Evolutionary conservation across 2,888 invertebrate genomes (phyloP).

Genomic region (Eristalis tenax): DNA sequence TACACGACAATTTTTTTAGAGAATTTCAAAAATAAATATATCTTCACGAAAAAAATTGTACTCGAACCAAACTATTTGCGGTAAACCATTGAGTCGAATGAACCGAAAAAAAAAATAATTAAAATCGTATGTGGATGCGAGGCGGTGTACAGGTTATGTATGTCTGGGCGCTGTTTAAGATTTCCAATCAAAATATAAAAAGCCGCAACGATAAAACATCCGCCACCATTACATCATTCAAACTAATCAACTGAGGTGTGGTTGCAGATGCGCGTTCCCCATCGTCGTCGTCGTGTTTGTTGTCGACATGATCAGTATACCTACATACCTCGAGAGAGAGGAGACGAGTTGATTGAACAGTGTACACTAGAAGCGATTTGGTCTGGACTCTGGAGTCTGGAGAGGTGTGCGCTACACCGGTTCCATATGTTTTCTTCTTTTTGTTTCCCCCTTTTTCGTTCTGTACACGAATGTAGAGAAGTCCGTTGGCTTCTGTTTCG

Average conservation of each 20-base stretch:
- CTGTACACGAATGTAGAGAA: background rate
- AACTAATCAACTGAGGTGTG: constrained; percentile 72
- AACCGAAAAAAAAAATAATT: background rate
- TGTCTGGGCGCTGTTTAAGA: background rate
- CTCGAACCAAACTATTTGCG: background rate
- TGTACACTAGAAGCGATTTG: constrained; percentile 28
- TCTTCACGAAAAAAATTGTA: background rate
- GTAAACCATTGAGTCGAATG: background rate
- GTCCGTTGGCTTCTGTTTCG: constrained; percentile 53
- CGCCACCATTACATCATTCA: constrained; percentile 71
- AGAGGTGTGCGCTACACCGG: constrained; percentile 65
- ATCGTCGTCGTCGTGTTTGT: constrained; percentile 3
- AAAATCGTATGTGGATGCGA: background rate
- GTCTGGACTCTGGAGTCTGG: constrained; percentile 31
- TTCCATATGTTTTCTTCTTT: constrained; percentile 46
- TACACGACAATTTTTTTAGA: background rate
- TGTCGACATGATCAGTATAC: constrained; percentile 53
- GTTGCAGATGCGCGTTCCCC: constrained; percentile 70
- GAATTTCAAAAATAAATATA: background rate
- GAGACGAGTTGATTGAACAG: constrained; percentile 54
- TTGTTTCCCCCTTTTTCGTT: constrained; percentile 2
- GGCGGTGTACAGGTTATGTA: background rate
- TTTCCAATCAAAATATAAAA: constrained; percentile 48
- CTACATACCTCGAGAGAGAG: constrained; percentile 15
- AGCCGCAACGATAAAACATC: constrained; percentile 68